Percentiles rank a stretch among this genome's conserved stretches.
Conservation (phyloP, 2,888 invertebrate species). For the Drosophila putrida region DNA sequence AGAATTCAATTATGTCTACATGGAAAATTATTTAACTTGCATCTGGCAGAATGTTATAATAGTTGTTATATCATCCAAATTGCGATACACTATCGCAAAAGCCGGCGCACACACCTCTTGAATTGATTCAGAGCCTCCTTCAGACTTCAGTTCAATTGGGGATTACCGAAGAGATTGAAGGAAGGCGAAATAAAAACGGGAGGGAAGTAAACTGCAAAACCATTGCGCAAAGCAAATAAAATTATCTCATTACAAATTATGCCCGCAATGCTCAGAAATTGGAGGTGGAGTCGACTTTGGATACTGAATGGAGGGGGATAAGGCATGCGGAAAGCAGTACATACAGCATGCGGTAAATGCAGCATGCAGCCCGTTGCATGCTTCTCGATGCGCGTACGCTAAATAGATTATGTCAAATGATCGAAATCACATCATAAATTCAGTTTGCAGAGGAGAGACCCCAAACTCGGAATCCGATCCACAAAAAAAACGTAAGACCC, state of each 20-base stretch:
- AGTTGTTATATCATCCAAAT: constrained; percentile 37
- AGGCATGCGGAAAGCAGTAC: constrained; percentile 14
- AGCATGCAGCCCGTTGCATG: constrained; percentile 16
- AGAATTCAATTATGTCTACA: constrained; percentile 51
- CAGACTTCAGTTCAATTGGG: background rate
- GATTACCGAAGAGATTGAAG: background rate
- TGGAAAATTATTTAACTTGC: constrained; percentile 32
- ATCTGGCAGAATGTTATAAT: constrained; percentile 22
- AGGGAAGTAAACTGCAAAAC: constrained; percentile 27
- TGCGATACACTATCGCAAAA: constrained; percentile 32
- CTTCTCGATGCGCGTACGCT: constrained; percentile 65
- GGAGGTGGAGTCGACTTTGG: constrained; percentile 13
- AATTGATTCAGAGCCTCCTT: background rate
- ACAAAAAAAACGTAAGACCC: background rate
- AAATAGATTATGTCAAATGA: constrained; percentile 85
- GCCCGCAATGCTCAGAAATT: constrained; percentile 56
- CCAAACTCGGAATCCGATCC: constrained; percentile 6
- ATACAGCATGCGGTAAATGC: constrained; percentile 7
- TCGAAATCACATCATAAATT: constrained; percentile 85
- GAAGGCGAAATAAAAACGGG: background rate
- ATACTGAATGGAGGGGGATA: background rate
- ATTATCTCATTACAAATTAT: constrained; percentile 83
- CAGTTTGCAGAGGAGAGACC: constrained; percentile 47
- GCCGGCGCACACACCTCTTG: constrained; percentile 6
- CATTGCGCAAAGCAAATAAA: constrained; percentile 83